Conservation (phyloP, 92 coral and sea anemone genomes). For the Montipora capitata region DNA sequence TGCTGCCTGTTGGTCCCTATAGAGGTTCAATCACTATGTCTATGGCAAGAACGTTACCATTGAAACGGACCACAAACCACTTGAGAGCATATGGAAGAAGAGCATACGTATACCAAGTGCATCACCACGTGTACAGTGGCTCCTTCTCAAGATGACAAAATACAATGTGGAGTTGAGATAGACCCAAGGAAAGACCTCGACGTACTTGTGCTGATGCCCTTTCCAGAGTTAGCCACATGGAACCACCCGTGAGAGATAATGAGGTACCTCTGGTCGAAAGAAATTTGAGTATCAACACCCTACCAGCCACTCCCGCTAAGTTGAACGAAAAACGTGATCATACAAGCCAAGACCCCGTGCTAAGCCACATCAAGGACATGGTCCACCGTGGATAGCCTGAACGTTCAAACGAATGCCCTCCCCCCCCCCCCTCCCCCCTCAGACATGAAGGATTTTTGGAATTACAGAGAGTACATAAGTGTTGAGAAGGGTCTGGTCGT, state of each 20-base stretch:
- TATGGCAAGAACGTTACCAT: too few species aligned
- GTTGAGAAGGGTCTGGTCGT: too few species aligned
- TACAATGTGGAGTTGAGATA: slow-evolving; percentile 62
- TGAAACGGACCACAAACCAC: too few species aligned
- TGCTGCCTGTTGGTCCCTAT: slow-evolving; percentile 80
- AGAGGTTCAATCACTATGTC: slow-evolving; percentile 71
- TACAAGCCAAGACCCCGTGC: too few species aligned
- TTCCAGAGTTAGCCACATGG: slow-evolving; percentile 66
- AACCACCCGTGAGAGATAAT: slow-evolving; percentile 6
- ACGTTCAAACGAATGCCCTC: neutral
- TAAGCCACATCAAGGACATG: slow-evolving; percentile 38
- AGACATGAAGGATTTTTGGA: neutral
- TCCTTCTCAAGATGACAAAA: slow-evolving; percentile 74
- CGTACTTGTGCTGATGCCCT: slow-evolving; percentile 64
- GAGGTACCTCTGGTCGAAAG: slow-evolving; percentile 45
- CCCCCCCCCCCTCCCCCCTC: slow-evolving; percentile 1
- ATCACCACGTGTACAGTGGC: neutral
- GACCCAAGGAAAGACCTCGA: slow-evolving; percentile 64
- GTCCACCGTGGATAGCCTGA: slow-evolving; percentile 76
- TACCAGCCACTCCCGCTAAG: too few species aligned
- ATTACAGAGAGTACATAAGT: too few species aligned
- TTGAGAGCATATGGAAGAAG: too few species aligned
- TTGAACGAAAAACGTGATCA: too few species aligned
- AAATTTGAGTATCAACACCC: too few species aligned
- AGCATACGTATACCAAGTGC: too few species aligned